These are phyloP conservation scores for Drosophila paramelanica DNA, from an alignment of 2,888 invertebrate species.

Conservation along the genomic window DNA sequence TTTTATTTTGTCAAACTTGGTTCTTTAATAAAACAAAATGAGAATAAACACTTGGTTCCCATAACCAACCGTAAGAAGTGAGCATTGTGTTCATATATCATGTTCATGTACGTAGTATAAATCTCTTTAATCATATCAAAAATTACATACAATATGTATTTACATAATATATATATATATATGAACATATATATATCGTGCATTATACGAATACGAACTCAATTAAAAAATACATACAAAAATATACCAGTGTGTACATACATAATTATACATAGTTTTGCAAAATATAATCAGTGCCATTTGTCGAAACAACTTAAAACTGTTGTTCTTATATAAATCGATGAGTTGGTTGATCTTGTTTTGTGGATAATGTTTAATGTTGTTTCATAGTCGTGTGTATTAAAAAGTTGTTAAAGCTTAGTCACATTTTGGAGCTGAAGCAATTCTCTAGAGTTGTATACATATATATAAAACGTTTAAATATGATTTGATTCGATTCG, in stretches of 20 bases:
- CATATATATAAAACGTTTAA: constrained; percentile 67
- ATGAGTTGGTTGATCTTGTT: constrained; percentile 7
- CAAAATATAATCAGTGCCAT: constrained; percentile 72
- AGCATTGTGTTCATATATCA: constrained; percentile 48
- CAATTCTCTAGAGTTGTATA: constrained; percentile 65
- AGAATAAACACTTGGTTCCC: constrained; percentile 55
- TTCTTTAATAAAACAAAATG: constrained; percentile 33
- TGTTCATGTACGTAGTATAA: constrained; percentile 43
- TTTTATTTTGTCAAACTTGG: constrained; percentile 17
- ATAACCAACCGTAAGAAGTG: constrained; percentile 54
- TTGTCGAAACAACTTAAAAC: constrained; percentile 70
- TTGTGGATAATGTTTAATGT: not conserved
- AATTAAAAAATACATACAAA: constrained; percentile 56
- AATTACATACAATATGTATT: constrained; percentile 72
- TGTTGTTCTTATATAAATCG: constrained; percentile 51
- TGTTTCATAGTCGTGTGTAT: constrained; percentile 24
- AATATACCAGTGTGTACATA: constrained; percentile 47
- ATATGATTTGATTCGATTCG: constrained; percentile 52
- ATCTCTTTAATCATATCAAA: constrained; percentile 71
- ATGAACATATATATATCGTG: constrained; percentile 58
- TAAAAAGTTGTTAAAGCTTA: constrained; percentile 33
- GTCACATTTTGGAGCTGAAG: constrained; percentile 61
- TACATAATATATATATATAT: constrained; percentile 53
- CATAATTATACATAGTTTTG: constrained; percentile 41
- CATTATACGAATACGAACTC: constrained; percentile 32